Percentiles rank a stretch among this genome's conserved stretches.
Evolutionary conservation across 2,888 invertebrate genomes (phyloP).

Genomic region (Patella depressa): DNA sequence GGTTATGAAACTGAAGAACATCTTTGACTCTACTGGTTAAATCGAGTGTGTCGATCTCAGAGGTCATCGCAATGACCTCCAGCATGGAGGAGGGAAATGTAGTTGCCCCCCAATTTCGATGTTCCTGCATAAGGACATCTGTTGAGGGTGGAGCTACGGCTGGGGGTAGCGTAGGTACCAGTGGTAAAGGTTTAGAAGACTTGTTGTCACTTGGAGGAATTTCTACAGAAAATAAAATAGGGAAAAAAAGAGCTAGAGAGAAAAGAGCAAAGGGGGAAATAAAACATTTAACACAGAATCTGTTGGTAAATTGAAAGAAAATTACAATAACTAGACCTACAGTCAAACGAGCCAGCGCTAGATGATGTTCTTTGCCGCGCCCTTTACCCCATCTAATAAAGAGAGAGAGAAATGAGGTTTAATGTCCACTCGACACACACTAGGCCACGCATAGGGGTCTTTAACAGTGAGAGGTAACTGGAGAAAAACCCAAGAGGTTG

Average conservation of each 20-base stretch:
- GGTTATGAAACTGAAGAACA: slow-evolving; percentile 94
- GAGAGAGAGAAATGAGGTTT: no score
- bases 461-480: no score
- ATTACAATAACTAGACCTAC: no score
- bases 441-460: no score
- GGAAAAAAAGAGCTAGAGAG: slow-evolving; percentile 35
- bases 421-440: no score
- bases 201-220: slow-evolving; percentile 41
- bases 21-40: slow-evolving; percentile 98
- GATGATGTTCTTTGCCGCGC: no score
- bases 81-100: slow-evolving; percentile 89
- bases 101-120: slow-evolving; percentile 76
- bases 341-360: no score
- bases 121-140: slow-evolving; percentile 13
- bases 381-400: no score
- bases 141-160: neutral
- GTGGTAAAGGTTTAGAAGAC: slow-evolving; percentile 38
- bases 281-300: slow-evolving; percentile 4
- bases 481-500: no score
- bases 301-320: neutral
- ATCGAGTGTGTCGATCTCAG: slow-evolving; percentile 95
- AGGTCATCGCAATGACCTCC: slow-evolving; percentile 96
- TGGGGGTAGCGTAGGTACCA: slow-evolving; percentile 24
- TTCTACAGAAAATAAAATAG: slow-evolving; percentile 44
- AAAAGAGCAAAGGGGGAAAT: slow-evolving; percentile 10